These are phyloP conservation scores for Odontophorus gujanensis DNA, from an alignment of 2,113 vertebrate species.

Conservation along the genomic window DNA sequence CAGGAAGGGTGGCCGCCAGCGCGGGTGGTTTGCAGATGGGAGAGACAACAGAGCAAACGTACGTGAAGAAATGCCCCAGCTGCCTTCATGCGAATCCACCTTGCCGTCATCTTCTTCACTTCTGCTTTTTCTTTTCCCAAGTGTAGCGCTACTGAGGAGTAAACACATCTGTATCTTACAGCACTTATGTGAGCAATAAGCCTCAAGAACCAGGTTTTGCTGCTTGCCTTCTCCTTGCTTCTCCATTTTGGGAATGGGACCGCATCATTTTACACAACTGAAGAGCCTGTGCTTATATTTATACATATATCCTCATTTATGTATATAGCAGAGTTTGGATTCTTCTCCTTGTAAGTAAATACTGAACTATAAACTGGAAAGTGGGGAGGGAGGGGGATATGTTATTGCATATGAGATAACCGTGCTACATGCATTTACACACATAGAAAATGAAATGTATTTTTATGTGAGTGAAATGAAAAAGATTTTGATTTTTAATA, in stretches of 20 bases:
- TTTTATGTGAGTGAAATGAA: neutral
- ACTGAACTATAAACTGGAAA: conserved; percentile 6
- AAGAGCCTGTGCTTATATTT: too few species aligned
- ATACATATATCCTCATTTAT: too few species aligned
- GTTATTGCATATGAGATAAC: conserved; percentile 11
- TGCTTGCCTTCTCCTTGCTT: neutral
- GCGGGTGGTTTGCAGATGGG: neutral
- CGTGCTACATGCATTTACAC: neutral
- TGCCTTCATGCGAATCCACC: neutral
- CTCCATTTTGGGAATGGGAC: neutral
- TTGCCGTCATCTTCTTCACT: neutral
- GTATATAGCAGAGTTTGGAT: neutral
- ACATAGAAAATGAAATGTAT: neutral
- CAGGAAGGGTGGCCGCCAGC: neutral
- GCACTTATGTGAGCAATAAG: neutral
- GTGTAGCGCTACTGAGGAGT: neutral
- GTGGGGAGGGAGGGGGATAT: neutral
- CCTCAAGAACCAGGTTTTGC: neutral
- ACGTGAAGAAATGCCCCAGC: rapidly evolving
- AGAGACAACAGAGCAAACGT: neutral
- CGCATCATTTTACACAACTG: too few species aligned
- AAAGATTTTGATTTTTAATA: conserved; percentile 38
- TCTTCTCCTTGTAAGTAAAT: conserved; percentile 3
- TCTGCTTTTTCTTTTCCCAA: conserved; percentile 7
- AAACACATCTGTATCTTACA: neutral